Conservation (phyloP, 2,797 vertebrate genomes). For the Bucorvus abyssinicus region DNA sequence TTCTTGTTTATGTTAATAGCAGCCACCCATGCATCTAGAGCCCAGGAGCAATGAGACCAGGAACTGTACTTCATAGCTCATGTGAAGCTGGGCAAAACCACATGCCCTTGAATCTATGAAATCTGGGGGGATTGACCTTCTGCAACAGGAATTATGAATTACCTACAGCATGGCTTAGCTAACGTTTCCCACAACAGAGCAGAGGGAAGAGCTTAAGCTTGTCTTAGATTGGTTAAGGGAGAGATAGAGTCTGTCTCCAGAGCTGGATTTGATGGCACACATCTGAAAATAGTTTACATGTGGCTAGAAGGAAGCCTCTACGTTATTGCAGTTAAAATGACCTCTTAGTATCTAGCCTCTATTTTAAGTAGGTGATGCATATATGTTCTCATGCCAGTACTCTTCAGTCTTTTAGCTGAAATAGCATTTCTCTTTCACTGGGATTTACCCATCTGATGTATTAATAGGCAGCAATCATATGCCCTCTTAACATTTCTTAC, state of each 20-base stretch:
- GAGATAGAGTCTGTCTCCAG: not conserved
- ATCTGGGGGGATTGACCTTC: not conserved
- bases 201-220: not conserved
- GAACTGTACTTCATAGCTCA: not conserved
- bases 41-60: not conserved
- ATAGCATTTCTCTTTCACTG: conserved; percentile 26
- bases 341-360: conserved; percentile 18
- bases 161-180: not conserved
- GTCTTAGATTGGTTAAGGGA: not conserved
- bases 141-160: not conserved
- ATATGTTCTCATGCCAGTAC: not conserved
- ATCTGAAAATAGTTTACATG: not conserved
- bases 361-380: conserved; percentile 49
- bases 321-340: not conserved
- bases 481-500: conserved; percentile 50
- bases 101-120: not conserved
- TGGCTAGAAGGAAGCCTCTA: not conserved
- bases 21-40: not conserved
- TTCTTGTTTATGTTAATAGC: not conserved
- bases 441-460: conserved; percentile 53
- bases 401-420: conserved; percentile 46
- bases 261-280: not conserved
- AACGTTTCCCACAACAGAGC: not conserved
- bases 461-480: conserved; percentile 57
- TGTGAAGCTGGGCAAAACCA: not conserved